phyloP scores from a whole-genome alignment of 2,797 vertebrate genomes.

The Leontopithecus rosalia region DNA sequence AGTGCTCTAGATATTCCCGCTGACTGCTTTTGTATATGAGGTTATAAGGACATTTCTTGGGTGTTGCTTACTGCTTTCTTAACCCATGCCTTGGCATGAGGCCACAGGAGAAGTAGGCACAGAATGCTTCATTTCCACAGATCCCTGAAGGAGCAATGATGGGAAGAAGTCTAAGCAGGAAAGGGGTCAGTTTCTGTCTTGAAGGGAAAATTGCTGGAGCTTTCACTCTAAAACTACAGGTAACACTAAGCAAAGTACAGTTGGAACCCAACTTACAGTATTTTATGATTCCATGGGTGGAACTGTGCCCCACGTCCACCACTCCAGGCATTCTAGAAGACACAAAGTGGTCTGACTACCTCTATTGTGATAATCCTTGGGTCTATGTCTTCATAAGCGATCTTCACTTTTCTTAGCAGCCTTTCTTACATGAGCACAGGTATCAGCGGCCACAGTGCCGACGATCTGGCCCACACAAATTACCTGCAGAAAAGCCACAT shows the following conservation, averaged over 20 bases:
- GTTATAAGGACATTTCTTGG: not conserved
- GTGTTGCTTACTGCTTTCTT: not conserved
- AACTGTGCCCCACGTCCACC: not conserved
- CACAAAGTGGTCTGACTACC: conserved; percentile 53
- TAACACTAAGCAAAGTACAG: not conserved
- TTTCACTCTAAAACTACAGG: not conserved
- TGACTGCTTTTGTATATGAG: not conserved
- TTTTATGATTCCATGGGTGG: not conserved
- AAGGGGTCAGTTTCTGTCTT: not conserved
- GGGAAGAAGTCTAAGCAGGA: not conserved
- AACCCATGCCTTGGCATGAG: not conserved
- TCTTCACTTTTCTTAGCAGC: conserved; percentile 76
- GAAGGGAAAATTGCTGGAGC: not conserved
- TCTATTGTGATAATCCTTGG: conserved; percentile 80
- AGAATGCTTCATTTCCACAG: not conserved
- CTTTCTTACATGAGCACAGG: conserved; percentile 67
- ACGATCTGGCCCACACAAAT: conserved; percentile 82
- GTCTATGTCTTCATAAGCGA: conserved; percentile 78
- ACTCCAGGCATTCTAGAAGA: not conserved
- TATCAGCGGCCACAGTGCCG: conserved; percentile 80
- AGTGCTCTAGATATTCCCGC: not conserved
- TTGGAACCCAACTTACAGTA: not conserved
- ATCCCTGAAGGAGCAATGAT: not conserved
- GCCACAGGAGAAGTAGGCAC: not conserved
- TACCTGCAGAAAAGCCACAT: conserved; percentile 73